Base-by-base conservation (phyloP, 1,140 invertebrate species). In the Polypedilum vanderplanki region DNA sequence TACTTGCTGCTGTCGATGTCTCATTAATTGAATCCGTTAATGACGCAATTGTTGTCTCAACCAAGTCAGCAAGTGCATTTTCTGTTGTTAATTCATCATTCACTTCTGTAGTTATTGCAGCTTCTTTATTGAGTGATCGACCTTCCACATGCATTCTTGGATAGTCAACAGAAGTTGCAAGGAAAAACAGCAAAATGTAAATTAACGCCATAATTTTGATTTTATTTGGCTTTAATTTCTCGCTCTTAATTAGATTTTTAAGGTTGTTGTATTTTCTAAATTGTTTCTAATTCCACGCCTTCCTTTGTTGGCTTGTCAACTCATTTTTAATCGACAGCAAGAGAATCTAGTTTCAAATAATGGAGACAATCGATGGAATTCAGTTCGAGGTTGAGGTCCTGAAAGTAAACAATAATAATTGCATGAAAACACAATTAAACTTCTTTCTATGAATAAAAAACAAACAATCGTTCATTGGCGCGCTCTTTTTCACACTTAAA, bases 311-410 rank as follows among this genome's bases (percentile, higher is more conserved):
- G 46, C 12, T 57, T 57, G 46, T 57, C 46, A 57, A 15, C 46
- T 57, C 46, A 57, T 57, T 57, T 57, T 57, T 57, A 15, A 57
- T 57, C n/a, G 46, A 33, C 46, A 57, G 46, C 46, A 15, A n/a
- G 24, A 3, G 46, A 57, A n/a, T 57, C 46, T 1, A n/a, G 12
- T 57, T 4, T 57, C 4, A n/a, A 57, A n/a, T 15, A 3, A 57
- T 57, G 12, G 46, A n/a, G 46, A 57, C 46, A 57, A 57, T 57
- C 46, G n/a, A 57, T 57, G 46, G 46, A n/a, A 57, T n/a, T 57
- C 46, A 57, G 46, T 57, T 57, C 46, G 46, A 57, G 46, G 46
- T 57, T n/a, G 46, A 57, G 46, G 46, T n/a, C 46, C 46, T 57
- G 46, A 4, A 57, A 57, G 12, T 12, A 57, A 3, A 57, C 46